Percentiles rank a stretch among this genome's conserved stretches.
Conservation (phyloP, 2,888 invertebrate genomes). For the Zaprionus obscuricornis region DNA sequence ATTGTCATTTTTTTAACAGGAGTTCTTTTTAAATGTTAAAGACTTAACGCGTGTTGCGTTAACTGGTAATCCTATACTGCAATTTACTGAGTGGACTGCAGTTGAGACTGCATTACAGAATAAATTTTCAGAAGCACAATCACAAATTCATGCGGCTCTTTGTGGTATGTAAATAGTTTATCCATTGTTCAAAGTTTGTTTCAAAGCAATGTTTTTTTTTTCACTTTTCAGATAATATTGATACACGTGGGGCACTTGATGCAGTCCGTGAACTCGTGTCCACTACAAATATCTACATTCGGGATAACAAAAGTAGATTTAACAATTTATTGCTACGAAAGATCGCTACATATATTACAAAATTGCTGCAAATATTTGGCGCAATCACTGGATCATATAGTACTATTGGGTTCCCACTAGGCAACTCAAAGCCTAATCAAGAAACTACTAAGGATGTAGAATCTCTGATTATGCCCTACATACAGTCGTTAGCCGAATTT, state of each 20-base stretch:
- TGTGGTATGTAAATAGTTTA: constrained; percentile 88
- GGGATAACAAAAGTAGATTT: constrained; percentile 85
- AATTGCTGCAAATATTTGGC: constrained; percentile 90
- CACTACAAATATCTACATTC: constrained; percentile 93
- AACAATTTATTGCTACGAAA: constrained; percentile 89
- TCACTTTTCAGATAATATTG: constrained; percentile 90
- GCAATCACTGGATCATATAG: constrained; percentile 87
- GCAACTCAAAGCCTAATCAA: constrained; percentile 49
- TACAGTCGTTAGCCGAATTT: constrained; percentile 93
- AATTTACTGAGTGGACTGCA: constrained; percentile 88
- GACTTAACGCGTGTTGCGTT: constrained; percentile 85
- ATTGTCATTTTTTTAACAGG: constrained; percentile 84
- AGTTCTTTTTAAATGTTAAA: constrained; percentile 97
- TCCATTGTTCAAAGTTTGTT: constrained; percentile 12
- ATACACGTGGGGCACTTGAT: constrained; percentile 95
- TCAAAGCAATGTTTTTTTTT: neutral
- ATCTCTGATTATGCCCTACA: constrained; percentile 93
- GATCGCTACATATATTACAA: constrained; percentile 93
- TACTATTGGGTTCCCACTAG: constrained; percentile 90
- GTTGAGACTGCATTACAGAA: constrained; percentile 88
- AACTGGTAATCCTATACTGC: constrained; percentile 78
- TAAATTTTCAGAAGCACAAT: constrained; percentile 87
- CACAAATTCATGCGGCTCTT: constrained; percentile 89
- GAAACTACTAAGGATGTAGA: constrained; percentile 85
- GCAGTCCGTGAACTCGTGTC: constrained; percentile 93